Percentiles rank a stretch among this genome's conserved stretches.
Conservation (phyloP, 2,888 invertebrate genomes). For the Metacarcinus magister region DNA sequence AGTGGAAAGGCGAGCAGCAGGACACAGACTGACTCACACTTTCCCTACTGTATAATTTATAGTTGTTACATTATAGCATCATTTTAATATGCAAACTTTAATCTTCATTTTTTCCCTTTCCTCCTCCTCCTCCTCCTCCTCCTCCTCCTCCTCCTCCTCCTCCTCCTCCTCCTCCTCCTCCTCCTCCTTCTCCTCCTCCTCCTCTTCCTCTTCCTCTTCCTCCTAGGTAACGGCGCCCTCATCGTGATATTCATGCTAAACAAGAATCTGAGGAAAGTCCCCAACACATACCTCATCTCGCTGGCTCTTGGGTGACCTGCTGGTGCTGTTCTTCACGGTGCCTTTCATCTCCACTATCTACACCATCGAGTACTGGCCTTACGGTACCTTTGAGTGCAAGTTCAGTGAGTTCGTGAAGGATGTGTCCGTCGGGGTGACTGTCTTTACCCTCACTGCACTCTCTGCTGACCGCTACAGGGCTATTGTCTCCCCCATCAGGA, state of each 20-base stretch:
- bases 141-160: neutral
- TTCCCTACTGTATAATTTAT: no score
- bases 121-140: neutral
- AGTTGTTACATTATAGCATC: no score
- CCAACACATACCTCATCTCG: constrained; percentile 86
- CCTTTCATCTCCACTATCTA: constrained; percentile 95
- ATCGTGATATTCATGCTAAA: constrained; percentile 79
- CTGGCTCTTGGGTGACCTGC: constrained; percentile 93
- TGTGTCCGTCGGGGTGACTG: constrained; percentile 95
- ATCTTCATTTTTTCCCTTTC: neutral
- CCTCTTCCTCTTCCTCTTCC: neutral
- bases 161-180: neutral
- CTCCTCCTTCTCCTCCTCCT: neutral
- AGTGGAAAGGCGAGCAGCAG: no score
- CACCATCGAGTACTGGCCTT: constrained; percentile 94
- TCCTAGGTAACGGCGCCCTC: constrained; percentile 78
- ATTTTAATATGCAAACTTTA: no score
- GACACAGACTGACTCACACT: no score
- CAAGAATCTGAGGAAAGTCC: constrained; percentile 78
- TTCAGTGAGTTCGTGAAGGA: constrained; percentile 94
- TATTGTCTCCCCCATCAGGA: constrained; percentile 94
- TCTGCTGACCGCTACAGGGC: constrained; percentile 96
- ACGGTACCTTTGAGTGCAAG: constrained; percentile 92
- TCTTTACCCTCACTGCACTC: constrained; percentile 95
- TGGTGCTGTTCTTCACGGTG: constrained; percentile 92